These are phyloP conservation scores for Drepanosiphum platanoidis DNA, from an alignment of 2,888 invertebrate species.

Conservation along the genomic window DNA sequence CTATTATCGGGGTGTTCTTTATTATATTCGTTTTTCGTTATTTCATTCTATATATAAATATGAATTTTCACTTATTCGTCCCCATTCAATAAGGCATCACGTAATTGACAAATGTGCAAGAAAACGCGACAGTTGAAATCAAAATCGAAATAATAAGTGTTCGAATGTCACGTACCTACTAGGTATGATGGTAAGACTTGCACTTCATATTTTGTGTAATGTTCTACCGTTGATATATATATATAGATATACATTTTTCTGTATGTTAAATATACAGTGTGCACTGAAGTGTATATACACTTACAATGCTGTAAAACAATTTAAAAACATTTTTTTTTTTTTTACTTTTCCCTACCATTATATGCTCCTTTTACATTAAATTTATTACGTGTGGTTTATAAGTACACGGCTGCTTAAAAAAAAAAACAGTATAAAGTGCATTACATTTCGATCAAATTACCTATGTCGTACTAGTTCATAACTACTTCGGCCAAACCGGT, in stretches of 20 bases:
- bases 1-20: conserved; percentile 19
- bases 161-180: conserved; percentile 41
- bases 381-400: neutral
- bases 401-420: neutral
- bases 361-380: neutral
- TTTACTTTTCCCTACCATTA: neutral
- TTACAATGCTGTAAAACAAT: conserved; percentile 28
- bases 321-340: conserved; percentile 31
- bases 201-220: conserved; percentile 16
- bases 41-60: neutral
- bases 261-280: no score
- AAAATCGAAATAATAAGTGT: conserved; percentile 5
- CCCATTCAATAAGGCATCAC: conserved; percentile 34
- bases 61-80: conserved; percentile 30
- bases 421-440: conserved; percentile 19
- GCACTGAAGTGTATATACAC: no score
- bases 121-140: conserved; percentile 21
- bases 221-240: conserved; percentile 17
- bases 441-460: conserved; percentile 16
- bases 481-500: neutral
- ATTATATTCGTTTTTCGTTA: conserved; percentile 25
- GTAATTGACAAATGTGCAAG: conserved; percentile 24
- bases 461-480: conserved; percentile 17
- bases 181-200: conserved; percentile 10
- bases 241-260: neutral